Evolutionary conservation across 2,888 invertebrate genomes (phyloP), one percentile per base, ranked within the genome.

Genomic region (Cabera pusaria): DNA sequence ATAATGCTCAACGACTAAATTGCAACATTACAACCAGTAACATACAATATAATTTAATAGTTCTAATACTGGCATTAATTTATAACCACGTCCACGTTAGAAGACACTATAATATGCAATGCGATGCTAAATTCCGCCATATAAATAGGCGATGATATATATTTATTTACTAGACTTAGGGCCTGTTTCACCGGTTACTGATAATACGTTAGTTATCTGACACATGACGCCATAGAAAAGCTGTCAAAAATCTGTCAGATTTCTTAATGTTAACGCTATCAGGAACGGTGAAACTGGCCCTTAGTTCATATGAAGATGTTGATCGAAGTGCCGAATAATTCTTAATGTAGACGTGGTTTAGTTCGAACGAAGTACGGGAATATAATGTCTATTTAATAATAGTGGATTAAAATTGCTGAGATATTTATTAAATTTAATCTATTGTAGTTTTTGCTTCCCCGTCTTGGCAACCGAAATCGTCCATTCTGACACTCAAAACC

Each of bases 401-500:
- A 63, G 35, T 59, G 59, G 68, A 61, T 57, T 69, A 72, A 67
- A 60, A 66, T 51, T 65, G 58, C 56, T 65, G 64, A 64, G 61
- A 59, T 68, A 60, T 59, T 64, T 22, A 59, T 32, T 26, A 26
- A 59, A 55, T 62, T 71, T 64, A 56, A 59, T 57, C 36, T 58
- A 52, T 61, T 56, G 49, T 63, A 48, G 39, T 62, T 66, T 74
- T 69, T 81, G 85, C 85, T 86, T 86, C 86, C 87, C 79, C 85
- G 85, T 85, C 84, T 66, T 66, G 70, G 73, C 81, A 75, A 78
- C 75, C 73, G 63, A 73, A 71, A 81, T 77, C 76, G 86, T 87
- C 85, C 76, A 69, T 83, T 57, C 72, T 71, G 57, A 65, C 87
- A 85, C 76, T 74, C 78, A 38, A 64, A 72, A 79, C 81, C 80